Percentiles rank a stretch among this genome's conserved stretches.
Conservation (phyloP, 2,113 vertebrate species). For the Myrmecophaga tridactyla region DNA sequence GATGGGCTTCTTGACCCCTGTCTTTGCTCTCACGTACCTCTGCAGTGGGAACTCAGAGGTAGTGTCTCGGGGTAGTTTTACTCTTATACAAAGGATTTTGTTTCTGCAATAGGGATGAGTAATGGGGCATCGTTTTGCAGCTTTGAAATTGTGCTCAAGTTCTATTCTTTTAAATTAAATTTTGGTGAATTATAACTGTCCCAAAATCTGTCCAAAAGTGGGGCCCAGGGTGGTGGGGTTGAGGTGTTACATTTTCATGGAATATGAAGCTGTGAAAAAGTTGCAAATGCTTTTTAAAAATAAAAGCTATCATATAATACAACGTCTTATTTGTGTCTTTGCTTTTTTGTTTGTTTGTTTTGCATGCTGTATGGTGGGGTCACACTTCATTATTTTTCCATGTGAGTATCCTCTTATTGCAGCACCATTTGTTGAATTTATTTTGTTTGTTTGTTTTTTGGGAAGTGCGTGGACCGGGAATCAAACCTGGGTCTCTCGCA, state of each 20-base stretch:
- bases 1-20: background rate
- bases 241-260: background rate
- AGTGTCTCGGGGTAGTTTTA: background rate
- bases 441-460: no score
- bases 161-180: background rate
- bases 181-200: background rate
- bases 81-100: background rate
- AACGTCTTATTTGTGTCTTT: background rate
- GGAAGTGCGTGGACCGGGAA: no score
- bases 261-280: background rate
- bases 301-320: background rate
- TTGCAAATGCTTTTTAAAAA: background rate
- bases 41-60: background rate
- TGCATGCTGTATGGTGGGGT: no score
- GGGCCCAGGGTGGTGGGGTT: background rate
- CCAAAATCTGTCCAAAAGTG: no score
- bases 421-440: no score
- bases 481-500: no score
- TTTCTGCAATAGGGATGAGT: background rate
- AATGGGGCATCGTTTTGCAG: background rate
- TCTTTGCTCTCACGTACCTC: background rate
- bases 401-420: no score
- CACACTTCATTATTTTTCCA: no score
- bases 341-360: no score
- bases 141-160: background rate